These are phyloP conservation scores for Acrobasis repandana DNA, from an alignment of 2,888 invertebrate genomes.

Conservation along the genomic window DNA sequence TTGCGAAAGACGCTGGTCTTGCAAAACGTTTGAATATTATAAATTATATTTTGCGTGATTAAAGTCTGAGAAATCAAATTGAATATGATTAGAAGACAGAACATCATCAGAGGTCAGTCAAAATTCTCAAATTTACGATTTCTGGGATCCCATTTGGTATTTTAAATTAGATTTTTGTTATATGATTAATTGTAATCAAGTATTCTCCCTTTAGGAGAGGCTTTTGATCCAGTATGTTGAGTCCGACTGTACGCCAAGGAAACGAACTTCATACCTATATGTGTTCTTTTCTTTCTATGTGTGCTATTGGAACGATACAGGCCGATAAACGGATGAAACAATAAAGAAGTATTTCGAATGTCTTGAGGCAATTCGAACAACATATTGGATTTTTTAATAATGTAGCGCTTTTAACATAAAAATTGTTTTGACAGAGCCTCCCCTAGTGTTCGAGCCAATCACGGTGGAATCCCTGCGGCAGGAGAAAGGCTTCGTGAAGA, in stretches of 20 bases:
- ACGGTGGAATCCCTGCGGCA: constrained; percentile 92
- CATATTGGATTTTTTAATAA: no score
- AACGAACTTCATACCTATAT: not conserved
- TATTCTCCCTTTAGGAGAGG: no score
- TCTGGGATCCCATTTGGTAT: no score
- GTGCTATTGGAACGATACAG: no score
- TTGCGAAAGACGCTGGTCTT: constrained; percentile 1
- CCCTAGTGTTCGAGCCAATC: constrained; percentile 94
- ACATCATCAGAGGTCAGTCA: constrained; percentile 28
- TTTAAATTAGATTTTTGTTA: no score
- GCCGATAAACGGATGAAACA: no score
- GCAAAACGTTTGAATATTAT: constrained; percentile 9
- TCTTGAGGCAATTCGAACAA: no score
- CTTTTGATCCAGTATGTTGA: no score
- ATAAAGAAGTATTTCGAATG: no score
- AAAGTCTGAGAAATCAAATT: not conserved
- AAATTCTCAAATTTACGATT: not conserved
- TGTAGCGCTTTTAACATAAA: no score
- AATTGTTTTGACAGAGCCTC: constrained; percentile 78
- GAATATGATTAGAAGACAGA: constrained; percentile 33
- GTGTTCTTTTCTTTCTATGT: not conserved
- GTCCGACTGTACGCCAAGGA: not conserved
- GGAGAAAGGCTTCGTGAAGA: constrained; percentile 96
- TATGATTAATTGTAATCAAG: no score
- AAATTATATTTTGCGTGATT: not conserved